These are phyloP conservation scores for Spodoptera litura DNA, from an alignment of 1,140 invertebrate species.

Conservation along the genomic window DNA sequence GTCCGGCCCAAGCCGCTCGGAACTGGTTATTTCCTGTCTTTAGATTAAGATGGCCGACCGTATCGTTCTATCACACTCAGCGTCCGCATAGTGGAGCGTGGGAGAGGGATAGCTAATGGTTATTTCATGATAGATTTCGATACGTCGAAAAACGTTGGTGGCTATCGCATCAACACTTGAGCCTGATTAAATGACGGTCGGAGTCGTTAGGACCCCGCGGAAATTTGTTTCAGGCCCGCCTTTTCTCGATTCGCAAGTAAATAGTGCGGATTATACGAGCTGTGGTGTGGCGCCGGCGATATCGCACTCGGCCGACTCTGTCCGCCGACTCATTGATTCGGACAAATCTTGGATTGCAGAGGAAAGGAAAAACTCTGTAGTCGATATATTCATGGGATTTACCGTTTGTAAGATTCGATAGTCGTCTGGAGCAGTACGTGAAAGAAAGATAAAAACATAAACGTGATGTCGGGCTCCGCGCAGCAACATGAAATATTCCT, in stretches of 20 bases:
- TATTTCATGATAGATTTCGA: constrained; percentile 69
- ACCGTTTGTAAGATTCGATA: constrained; percentile 27
- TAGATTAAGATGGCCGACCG: constrained; percentile 62
- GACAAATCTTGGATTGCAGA: constrained; percentile 35
- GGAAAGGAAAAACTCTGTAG: constrained; percentile 31
- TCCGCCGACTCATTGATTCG: constrained; percentile 44
- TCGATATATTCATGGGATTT: constrained; percentile 32
- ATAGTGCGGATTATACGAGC: constrained; percentile 62
- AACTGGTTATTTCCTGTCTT: constrained; percentile 74
- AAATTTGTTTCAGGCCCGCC: constrained; percentile 76
- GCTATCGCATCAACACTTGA: constrained; percentile 74
- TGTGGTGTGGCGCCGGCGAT: constrained; percentile 37
- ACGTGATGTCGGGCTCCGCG: background rate
- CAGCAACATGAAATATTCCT: constrained; percentile 15
- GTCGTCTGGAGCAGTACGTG: constrained; percentile 11
- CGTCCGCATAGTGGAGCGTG: constrained; percentile 17
- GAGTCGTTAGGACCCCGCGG: constrained; percentile 69
- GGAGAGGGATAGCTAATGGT: constrained; percentile 54
- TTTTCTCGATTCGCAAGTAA: constrained; percentile 70
- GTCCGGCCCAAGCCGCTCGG: constrained; percentile 63
- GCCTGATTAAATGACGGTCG: constrained; percentile 77
- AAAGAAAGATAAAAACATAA: background rate
- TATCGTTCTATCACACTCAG: constrained; percentile 44
- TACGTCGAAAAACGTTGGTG: constrained; percentile 58
- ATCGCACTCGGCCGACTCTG: constrained; percentile 17